Conservation (phyloP, 2,888 invertebrate genomes). For the Drosophila yooni region DNA sequence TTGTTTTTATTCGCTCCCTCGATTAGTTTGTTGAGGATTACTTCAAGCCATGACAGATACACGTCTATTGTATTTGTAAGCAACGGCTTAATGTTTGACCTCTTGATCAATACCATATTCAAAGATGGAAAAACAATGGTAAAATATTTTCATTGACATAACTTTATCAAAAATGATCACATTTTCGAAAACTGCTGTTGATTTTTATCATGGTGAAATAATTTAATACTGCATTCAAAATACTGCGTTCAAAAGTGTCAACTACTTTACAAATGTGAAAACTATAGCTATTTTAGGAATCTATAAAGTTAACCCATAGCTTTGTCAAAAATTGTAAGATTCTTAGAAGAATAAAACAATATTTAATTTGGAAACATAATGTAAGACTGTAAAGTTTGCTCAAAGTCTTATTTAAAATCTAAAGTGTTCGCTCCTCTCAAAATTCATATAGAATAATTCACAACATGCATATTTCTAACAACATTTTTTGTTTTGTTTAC, state of each 20-base stretch:
- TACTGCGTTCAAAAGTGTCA: neutral
- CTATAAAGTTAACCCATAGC: neutral
- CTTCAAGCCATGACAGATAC: slow-evolving; percentile 37
- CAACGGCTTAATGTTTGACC: neutral
- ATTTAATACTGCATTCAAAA: neutral
- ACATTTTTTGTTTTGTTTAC: slow-evolving; percentile 19
- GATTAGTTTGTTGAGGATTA: slow-evolving; percentile 36
- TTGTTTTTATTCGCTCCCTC: slow-evolving; percentile 11
- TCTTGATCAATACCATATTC: neutral
- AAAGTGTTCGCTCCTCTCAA: neutral
- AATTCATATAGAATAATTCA: neutral
- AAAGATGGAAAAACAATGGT: neutral
- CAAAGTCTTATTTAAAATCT: neutral
- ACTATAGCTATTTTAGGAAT: neutral
- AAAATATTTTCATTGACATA: neutral
- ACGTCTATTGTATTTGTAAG: neutral
- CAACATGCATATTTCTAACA: slow-evolving; percentile 30
- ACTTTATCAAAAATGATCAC: neutral
- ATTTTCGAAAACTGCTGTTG: neutral
- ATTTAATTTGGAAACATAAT: neutral
- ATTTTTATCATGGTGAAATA: fast-evolving
- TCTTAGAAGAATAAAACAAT: neutral
- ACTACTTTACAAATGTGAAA: neutral
- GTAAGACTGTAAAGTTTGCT: neutral
- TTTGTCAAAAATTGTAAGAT: neutral